Percentiles rank a stretch among this genome's conserved stretches.
Evolutionary conservation across 2,888 invertebrate genomes (phyloP).

Genomic region (Dynastes tityus): DNA sequence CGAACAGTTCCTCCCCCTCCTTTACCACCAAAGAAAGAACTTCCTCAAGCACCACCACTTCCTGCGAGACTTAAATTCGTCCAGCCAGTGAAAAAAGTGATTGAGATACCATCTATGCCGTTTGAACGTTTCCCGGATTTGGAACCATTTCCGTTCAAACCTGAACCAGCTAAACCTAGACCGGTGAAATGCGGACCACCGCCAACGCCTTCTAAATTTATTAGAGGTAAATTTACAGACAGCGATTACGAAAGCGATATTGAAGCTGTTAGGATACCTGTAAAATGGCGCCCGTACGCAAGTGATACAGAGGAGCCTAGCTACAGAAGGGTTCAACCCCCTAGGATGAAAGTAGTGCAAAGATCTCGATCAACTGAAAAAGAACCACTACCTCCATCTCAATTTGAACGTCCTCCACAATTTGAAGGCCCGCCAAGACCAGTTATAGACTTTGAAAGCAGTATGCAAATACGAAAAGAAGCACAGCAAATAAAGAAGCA

Average conservation of each 20-base stretch:
- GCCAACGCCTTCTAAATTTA: slow-evolving; percentile 75
- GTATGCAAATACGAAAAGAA: slow-evolving; percentile 60
- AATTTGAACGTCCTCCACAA: slow-evolving; percentile 73
- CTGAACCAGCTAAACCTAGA: slow-evolving; percentile 69
- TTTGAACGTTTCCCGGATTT: slow-evolving; percentile 70
- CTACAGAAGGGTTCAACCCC: slow-evolving; percentile 74
- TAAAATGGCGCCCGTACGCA: slow-evolving; percentile 77
- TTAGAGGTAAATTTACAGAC: slow-evolving; percentile 74
- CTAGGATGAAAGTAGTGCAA: slow-evolving; percentile 69
- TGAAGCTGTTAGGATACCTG: slow-evolving; percentile 69
- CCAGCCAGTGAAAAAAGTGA: slow-evolving; percentile 62
- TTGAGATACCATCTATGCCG: slow-evolving; percentile 61
- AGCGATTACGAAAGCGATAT: slow-evolving; percentile 82
- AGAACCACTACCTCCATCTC: slow-evolving; percentile 73
- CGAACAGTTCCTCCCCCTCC: slow-evolving; percentile 74
- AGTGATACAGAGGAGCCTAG: slow-evolving; percentile 78
- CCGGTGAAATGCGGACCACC: slow-evolving; percentile 71
- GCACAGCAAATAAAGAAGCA: slow-evolving; percentile 63
- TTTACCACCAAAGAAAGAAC: slow-evolving; percentile 68
- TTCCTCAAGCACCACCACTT: slow-evolving; percentile 69
- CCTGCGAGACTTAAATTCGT: slow-evolving; percentile 65
- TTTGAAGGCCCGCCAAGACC: slow-evolving; percentile 69
- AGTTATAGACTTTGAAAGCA: slow-evolving; percentile 64
- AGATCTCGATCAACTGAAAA: slow-evolving; percentile 75
- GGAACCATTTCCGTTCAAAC: slow-evolving; percentile 72